Evolutionary conservation across 2,113 vertebrate genomes (phyloP).

Genomic region (Oenanthe melanoleuca): DNA sequence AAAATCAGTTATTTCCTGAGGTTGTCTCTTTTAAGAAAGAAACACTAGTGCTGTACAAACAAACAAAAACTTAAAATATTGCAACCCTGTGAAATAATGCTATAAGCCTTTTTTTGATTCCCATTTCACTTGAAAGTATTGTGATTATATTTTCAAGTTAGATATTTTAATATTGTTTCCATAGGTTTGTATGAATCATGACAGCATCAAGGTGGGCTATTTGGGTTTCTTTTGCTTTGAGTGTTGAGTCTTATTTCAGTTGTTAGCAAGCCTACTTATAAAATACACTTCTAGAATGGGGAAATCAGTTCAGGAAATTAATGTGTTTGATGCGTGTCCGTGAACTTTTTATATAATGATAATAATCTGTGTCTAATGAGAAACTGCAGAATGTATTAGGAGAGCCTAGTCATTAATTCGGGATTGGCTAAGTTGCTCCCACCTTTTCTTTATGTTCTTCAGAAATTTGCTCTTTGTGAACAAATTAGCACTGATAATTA

Average conservation of each 20-base stretch:
- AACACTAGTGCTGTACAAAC: neutral
- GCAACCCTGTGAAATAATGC: neutral
- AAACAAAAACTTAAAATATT: neutral
- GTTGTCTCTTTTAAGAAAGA: neutral
- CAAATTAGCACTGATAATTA: neutral
- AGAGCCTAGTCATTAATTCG: neutral
- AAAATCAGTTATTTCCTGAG: neutral
- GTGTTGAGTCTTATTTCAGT: neutral
- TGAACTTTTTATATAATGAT: neutral
- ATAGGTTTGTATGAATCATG: neutral
- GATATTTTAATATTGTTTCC: neutral
- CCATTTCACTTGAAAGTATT: neutral
- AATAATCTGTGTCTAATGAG: neutral
- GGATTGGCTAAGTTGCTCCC: neutral
- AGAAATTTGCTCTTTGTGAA: neutral
- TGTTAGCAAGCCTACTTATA: neutral
- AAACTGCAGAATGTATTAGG: neutral
- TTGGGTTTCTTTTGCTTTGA: neutral
- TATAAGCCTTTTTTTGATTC: neutral
- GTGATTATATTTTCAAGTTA: neutral
- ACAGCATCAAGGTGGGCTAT: neutral
- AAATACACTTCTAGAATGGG: neutral
- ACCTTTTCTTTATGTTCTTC: neutral
- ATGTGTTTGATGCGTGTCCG: neutral
- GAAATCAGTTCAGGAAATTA: neutral